Evolutionary conservation across 2,797 vertebrate species (phyloP).

Genomic region (Scolopax rusticola): DNA sequence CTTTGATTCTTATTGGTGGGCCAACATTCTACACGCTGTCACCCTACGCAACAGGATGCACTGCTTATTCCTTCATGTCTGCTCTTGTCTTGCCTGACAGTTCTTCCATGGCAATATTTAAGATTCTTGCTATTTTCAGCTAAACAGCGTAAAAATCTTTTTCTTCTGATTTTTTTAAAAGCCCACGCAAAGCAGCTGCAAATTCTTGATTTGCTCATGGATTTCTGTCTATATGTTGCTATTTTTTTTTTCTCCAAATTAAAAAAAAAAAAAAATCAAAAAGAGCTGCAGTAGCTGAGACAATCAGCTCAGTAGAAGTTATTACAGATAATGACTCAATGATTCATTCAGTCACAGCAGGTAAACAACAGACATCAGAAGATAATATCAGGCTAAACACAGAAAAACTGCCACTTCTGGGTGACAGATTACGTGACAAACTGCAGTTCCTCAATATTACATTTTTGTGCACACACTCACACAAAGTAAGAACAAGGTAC

Average conservation of each 20-base stretch:
- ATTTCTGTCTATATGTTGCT: neutral
- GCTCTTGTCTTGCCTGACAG: neutral
- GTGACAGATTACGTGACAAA: neutral
- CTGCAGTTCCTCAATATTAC: neutral
- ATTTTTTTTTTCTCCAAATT: neutral
- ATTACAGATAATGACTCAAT: neutral
- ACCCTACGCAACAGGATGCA: neutral
- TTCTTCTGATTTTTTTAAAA: neutral
- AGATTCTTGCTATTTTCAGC: neutral
- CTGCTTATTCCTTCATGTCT: neutral
- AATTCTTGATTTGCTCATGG: neutral
- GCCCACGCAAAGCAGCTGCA: neutral
- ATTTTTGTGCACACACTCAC: fast-evolving
- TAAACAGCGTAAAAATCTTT: neutral
- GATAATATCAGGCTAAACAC: neutral
- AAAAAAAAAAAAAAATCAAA: neutral
- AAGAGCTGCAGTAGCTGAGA: neutral
- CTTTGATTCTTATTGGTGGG: neutral
- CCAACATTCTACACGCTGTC: neutral
- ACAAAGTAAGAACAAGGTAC: neutral
- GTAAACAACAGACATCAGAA: neutral
- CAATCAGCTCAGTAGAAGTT: neutral
- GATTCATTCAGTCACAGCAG: neutral
- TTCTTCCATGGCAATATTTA: neutral
- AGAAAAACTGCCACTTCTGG: neutral